Conservation (phyloP, 2,113 vertebrate genomes). For the Notothenia coriiceps region DNA sequence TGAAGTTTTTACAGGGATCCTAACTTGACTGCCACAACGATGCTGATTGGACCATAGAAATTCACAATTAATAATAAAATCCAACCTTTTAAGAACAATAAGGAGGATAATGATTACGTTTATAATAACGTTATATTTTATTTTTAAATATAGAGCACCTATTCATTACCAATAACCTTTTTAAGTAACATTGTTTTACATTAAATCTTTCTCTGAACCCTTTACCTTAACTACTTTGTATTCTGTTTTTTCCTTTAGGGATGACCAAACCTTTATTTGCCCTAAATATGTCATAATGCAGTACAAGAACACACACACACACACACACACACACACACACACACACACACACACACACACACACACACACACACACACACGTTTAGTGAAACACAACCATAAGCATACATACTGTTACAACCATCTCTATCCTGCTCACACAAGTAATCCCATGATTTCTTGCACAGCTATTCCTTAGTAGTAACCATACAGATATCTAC, state of each 20-base stretch:
- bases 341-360: too few relatives aligned
- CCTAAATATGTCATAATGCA: neutral
- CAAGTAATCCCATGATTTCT: constrained; percentile 15
- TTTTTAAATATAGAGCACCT: too few relatives aligned
- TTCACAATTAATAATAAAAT: neutral
- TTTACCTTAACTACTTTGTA: neutral
- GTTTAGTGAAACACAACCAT: neutral
- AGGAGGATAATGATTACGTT: neutral
- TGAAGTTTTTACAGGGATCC: too few relatives aligned
- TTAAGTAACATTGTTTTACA: too few relatives aligned
- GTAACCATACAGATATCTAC: constrained; percentile 24
- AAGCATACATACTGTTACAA: neutral
- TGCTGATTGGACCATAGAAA: too few relatives aligned
- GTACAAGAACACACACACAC: neutral
- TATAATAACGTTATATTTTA: too few relatives aligned
- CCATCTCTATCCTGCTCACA: neutral
- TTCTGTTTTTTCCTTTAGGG: neutral
- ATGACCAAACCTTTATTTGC: neutral
- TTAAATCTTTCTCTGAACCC: neutral
- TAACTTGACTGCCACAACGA: too few relatives aligned
- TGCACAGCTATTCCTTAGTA: constrained; percentile 21
- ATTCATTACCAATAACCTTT: too few relatives aligned
- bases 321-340: too few relatives aligned
- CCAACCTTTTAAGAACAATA: neutral
- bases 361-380: too few relatives aligned